Percentiles rank a stretch among this genome's conserved stretches.
phyloP scores from a whole-genome alignment of 2,113 vertebrate genomes.

The Rafetus swinhoei region DNA sequence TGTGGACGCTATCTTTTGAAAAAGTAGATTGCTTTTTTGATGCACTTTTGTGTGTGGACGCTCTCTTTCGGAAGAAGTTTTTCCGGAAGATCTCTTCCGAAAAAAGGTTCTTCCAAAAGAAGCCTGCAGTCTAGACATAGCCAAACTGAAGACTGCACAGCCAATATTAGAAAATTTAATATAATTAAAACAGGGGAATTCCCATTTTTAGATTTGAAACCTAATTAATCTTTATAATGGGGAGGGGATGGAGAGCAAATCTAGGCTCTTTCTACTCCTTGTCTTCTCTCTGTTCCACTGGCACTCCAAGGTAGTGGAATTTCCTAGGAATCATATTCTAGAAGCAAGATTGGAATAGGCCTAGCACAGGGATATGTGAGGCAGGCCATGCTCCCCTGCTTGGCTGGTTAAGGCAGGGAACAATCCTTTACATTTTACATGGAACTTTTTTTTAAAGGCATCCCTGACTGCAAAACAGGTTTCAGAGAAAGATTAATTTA shows the following conservation, averaged over 20 bases:
- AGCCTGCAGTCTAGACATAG: no score
- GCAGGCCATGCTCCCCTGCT: background rate
- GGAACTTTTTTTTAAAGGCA: accelerated
- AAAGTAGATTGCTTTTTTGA: no score
- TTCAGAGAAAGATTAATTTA: background rate
- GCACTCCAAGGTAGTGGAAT: background rate
- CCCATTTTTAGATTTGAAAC: conserved; percentile 16
- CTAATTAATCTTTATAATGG: background rate
- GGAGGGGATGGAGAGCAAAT: background rate
- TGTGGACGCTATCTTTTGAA: no score
- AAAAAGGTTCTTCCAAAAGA: no score
- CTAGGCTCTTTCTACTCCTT: background rate
- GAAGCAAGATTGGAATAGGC: background rate
- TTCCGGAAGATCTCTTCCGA: no score
- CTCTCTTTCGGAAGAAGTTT: no score
- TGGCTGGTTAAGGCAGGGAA: background rate
- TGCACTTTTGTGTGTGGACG: no score
- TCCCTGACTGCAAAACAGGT: background rate
- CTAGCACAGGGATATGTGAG: background rate
- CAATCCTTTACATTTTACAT: background rate
- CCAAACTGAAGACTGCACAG: accelerated
- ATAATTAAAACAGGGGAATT: background rate
- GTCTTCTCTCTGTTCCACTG: background rate
- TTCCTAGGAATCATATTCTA: background rate
- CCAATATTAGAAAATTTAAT: background rate